Evolutionary conservation across 1,140 invertebrate genomes (phyloP).

Genomic region (Drosophila biarmipes): DNA sequence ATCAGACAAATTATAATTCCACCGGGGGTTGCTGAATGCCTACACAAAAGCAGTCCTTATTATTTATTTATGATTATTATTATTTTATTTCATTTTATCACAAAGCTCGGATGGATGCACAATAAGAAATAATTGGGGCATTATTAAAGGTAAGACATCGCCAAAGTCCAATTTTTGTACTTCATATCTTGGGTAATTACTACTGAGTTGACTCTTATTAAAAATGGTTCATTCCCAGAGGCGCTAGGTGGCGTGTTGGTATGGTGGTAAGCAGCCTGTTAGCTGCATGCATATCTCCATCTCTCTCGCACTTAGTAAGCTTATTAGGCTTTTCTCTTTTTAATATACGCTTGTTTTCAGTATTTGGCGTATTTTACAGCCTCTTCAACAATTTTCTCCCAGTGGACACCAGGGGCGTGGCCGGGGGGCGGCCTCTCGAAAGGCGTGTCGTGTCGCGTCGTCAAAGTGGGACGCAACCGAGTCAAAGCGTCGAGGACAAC

Average conservation of each 20-base stretch:
- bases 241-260: too few relatives aligned
- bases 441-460: slow-evolving; percentile 49
- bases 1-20: slow-evolving; percentile 15
- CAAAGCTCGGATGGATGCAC: not conserved
- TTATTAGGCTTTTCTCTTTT: too few relatives aligned
- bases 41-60: slow-evolving; percentile 12
- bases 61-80: slow-evolving; percentile 61
- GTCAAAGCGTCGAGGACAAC: slow-evolving; percentile 71
- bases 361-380: too few relatives aligned
- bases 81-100: not conserved
- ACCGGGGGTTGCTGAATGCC: slow-evolving; percentile 15
- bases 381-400: not conserved
- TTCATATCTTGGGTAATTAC: too few relatives aligned
- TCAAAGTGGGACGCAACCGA: slow-evolving; percentile 79
- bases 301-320: too few relatives aligned
- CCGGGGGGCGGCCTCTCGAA: slow-evolving; percentile 3
- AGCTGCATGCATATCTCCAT: too few relatives aligned
- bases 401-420: slow-evolving; percentile 1
- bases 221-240: too few relatives aligned
- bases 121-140: not conserved
- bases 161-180: too few relatives aligned
- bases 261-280: too few relatives aligned
- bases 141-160: too few relatives aligned
- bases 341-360: too few relatives aligned
- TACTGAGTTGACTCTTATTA: too few relatives aligned